Evolutionary conservation across 2,113 vertebrate species (phyloP).

Genomic region (Lasiurus cinereus): DNA sequence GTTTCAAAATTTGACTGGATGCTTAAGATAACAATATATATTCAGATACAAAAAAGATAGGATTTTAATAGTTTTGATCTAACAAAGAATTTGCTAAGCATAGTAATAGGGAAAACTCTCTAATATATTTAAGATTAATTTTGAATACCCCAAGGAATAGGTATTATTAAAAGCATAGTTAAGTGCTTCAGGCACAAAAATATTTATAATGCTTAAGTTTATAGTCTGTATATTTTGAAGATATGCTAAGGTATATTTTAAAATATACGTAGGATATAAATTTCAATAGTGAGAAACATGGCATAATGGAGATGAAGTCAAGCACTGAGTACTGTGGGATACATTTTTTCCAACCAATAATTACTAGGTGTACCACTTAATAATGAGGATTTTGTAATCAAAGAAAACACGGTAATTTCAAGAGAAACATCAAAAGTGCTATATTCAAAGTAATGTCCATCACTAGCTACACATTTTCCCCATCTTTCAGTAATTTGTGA

Average conservation of each 20-base stretch:
- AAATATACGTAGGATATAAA: slow-evolving; percentile 6
- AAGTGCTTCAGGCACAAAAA: slow-evolving; percentile 1
- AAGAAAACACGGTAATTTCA: no score
- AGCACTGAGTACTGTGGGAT: background rate
- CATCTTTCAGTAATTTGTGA: no score
- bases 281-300: background rate
- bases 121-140: slow-evolving; percentile 38
- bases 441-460: no score
- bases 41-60: background rate
- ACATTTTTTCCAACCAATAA: background rate
- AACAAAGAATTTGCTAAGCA: slow-evolving; percentile 48
- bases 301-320: background rate
- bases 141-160: slow-evolving; percentile 6
- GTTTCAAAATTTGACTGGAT: background rate
- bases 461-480: no score
- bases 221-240: background rate
- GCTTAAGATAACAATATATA: background rate
- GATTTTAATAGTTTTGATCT: background rate
- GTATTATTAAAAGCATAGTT: background rate
- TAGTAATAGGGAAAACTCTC: background rate
- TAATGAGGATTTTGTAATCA: no score
- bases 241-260: background rate
- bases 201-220: slow-evolving; percentile 2
- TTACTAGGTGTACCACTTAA: no score
- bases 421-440: no score